These are phyloP conservation scores for Syngnathus typhle DNA, from an alignment of 2,113 vertebrate species.

Conservation along the genomic window DNA sequence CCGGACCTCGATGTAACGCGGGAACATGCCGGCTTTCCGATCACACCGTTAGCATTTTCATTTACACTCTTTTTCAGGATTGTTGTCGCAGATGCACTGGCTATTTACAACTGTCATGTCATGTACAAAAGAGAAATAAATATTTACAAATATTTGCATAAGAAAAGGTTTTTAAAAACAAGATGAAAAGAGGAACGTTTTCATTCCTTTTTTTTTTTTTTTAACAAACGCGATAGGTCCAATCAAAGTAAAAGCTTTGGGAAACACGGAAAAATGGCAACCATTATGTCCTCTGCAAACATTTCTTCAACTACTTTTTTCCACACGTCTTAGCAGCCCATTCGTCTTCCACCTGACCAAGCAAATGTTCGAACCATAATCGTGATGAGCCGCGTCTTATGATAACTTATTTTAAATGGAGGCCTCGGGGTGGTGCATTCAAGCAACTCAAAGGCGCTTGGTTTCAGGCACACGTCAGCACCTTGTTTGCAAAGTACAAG, in stretches of 20 bases:
- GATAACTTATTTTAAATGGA: constrained; percentile 32
- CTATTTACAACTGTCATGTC: constrained; percentile 70
- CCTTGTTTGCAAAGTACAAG: constrained; percentile 34
- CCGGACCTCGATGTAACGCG: constrained; percentile 43
- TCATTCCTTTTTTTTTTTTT: neutral
- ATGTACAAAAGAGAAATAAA: constrained; percentile 73
- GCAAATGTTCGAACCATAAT: constrained; percentile 10
- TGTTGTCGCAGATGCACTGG: constrained; percentile 71
- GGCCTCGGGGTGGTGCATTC: constrained; percentile 43
- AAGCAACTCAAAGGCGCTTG: constrained; percentile 39
- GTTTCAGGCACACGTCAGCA: constrained; percentile 49
- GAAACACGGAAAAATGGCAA: constrained; percentile 40
- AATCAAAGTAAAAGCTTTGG: constrained; percentile 51
- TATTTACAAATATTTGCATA: constrained; percentile 70
- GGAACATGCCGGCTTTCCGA: constrained; percentile 69
- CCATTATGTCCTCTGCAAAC: constrained; percentile 19
- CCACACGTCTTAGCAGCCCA: constrained; percentile 18
- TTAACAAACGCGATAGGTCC: constrained; percentile 54
- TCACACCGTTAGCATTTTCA: constrained; percentile 48
- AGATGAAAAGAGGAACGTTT: constrained; percentile 35
- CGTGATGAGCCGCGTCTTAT: neutral
- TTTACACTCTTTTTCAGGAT: constrained; percentile 58
- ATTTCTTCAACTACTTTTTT: constrained; percentile 17
- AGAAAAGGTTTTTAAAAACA: constrained; percentile 55
- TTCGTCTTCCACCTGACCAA: constrained; percentile 13